phyloP scores from a whole-genome alignment of 2,888 invertebrate genomes.

The Agrotis ipsilon region DNA sequence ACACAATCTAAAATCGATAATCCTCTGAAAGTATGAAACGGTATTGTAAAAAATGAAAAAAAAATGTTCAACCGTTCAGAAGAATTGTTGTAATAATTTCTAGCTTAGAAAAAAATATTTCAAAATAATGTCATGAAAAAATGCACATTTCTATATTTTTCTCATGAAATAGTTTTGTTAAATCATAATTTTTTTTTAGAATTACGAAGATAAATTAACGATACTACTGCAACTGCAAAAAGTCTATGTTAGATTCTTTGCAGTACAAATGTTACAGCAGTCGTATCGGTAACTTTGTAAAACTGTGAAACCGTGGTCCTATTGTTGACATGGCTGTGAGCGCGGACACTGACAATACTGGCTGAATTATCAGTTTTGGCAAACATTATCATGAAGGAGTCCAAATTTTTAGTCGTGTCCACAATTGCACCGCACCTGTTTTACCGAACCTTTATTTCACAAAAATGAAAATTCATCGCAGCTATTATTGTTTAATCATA shows the following conservation, averaged over 20 bases:
- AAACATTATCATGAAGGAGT: too few relatives aligned
- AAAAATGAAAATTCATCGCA: conserved; percentile 39
- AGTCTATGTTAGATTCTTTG: too few relatives aligned
- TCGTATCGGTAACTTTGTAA: neutral
- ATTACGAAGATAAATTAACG: neutral
- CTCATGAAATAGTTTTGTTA: conserved; percentile 11
- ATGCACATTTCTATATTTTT: conserved; percentile 42
- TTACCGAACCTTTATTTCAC: neutral
- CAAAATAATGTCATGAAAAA: conserved; percentile 11
- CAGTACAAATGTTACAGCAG: neutral
- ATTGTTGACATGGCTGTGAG: neutral
- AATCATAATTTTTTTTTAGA: conserved; percentile 1
- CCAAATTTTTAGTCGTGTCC: neutral
- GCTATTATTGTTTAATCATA: conserved; percentile 60
- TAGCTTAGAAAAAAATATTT: conserved; percentile 42
- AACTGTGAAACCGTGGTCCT: neutral
- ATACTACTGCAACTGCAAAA: neutral
- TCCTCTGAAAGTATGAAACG: conserved; percentile 42
- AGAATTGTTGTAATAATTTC: conserved; percentile 14
- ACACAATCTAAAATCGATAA: conserved; percentile 38
- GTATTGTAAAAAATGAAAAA: conserved; percentile 33
- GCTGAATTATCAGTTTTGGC: too few relatives aligned
- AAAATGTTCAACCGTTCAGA: conserved; percentile 29
- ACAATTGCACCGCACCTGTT: neutral
- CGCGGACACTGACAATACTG: neutral